phyloP scores from a whole-genome alignment of 1,140 invertebrate species.

The Ctenoplectra terminalis region DNA sequence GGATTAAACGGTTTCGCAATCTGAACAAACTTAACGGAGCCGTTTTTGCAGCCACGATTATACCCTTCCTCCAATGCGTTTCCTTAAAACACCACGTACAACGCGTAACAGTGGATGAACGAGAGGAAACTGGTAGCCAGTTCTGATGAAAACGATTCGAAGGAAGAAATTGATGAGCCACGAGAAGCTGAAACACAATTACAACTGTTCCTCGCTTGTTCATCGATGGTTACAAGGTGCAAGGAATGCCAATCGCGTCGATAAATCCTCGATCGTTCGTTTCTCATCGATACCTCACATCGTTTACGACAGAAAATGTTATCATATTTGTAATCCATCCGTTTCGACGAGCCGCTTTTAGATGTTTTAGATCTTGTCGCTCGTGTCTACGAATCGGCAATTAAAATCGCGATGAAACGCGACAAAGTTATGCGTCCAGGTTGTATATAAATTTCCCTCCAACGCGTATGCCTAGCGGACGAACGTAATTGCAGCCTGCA shows the following conservation, averaged over 20 bases:
- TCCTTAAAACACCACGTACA: neutral
- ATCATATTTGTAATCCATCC: neutral
- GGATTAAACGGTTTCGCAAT: conserved; percentile 2
- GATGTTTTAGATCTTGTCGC: neutral
- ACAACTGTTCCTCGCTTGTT: conserved; percentile 7
- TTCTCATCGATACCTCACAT: neutral
- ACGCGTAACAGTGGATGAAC: conserved; percentile 15
- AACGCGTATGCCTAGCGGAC: neutral
- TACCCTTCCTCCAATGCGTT: neutral
- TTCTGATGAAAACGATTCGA: conserved; percentile 31
- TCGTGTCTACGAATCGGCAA: neutral
- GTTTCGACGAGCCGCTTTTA: neutral
- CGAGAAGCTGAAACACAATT: conserved; percentile 29
- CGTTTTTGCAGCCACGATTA: conserved; percentile 17
- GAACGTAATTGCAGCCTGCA: conserved; percentile 20
- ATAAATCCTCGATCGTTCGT: conserved; percentile 25
- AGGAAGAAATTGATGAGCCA: conserved; percentile 15
- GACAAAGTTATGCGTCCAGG: neutral
- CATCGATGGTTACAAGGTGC: conserved; percentile 39
- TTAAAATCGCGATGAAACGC: neutral
- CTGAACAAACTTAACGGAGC: neutral
- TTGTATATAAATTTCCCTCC: conserved; percentile 3
- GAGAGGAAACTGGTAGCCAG: conserved; percentile 14
- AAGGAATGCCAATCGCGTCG: conserved; percentile 25
- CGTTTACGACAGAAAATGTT: neutral